Conservation (phyloP, 30 jellyfish, hydroid and myxozoan species). For the Clytia hemisphaerica region DNA sequence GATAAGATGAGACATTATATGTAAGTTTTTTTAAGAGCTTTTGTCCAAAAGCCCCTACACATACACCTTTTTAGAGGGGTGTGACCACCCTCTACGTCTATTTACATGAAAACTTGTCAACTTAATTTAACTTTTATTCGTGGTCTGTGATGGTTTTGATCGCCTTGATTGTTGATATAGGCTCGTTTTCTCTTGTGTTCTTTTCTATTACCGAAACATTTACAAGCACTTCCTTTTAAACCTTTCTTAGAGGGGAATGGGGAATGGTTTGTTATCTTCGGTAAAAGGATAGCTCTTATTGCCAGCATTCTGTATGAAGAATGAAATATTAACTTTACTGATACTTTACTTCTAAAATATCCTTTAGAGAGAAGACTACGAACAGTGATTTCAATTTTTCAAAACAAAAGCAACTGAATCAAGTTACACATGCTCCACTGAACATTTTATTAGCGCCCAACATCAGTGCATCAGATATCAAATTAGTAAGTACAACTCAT, state of each 20-base stretch:
- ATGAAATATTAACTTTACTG: background rate
- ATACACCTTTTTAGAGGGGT: no score
- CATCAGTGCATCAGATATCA: slow-evolving; percentile 50
- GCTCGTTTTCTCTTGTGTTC: background rate
- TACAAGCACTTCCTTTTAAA: no score
- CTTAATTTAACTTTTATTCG: no score
- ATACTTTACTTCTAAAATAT: no score
- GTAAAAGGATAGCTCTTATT: background rate
- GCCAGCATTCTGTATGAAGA: background rate
- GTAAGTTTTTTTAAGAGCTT: slow-evolving; percentile 29
- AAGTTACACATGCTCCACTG: slow-evolving; percentile 57
- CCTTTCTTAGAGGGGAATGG: no score
- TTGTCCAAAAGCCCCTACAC: background rate
- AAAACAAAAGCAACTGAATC: slow-evolving; percentile 36
- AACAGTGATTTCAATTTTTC: slow-evolving; percentile 50
- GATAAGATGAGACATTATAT: slow-evolving; percentile 68
- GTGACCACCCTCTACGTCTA: no score
- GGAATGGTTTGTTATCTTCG: background rate
- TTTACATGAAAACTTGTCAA: no score
- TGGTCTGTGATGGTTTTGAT: no score
- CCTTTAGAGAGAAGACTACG: slow-evolving; percentile 56
- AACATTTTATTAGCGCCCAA: slow-evolving; percentile 57
- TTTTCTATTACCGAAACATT: background rate
- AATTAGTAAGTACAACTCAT: slow-evolving; percentile 45
- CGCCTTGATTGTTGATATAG: background rate